phyloP scores from a whole-genome alignment of 1,140 invertebrate genomes.

The Philaenus spumarius region DNA sequence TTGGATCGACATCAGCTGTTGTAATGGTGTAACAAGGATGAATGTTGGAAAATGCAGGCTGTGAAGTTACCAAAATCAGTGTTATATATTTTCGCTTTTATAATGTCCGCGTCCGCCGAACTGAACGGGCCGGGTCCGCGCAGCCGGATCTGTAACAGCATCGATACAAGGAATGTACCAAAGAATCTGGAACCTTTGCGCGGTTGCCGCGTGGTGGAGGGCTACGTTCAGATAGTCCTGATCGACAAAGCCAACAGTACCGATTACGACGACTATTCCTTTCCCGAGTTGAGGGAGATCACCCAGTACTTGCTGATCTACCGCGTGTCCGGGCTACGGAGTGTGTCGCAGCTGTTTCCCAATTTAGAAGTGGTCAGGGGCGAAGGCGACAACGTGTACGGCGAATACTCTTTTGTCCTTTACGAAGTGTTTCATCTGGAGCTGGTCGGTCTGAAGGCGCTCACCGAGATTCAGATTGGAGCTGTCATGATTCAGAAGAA shows the following conservation, averaged over 20 bases:
- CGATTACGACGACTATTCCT: constrained; percentile 49
- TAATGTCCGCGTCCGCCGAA: too few species aligned
- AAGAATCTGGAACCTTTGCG: constrained; percentile 51
- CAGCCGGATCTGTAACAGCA: constrained; percentile 65
- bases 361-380: constrained; percentile 94
- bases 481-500: constrained; percentile 1
- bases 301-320: too few species aligned
- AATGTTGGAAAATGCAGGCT: too few species aligned
- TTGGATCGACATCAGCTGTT: too few species aligned
- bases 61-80: too few species aligned
- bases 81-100: too few species aligned
- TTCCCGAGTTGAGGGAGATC: constrained; percentile 56
- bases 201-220: constrained; percentile 84
- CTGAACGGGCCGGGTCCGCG: too few species aligned
- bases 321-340: constrained; percentile 67
- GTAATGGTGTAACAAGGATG: too few species aligned
- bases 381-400: constrained; percentile 73
- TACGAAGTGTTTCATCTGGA: constrained; percentile 64
- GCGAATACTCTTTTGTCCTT: constrained; percentile 82
- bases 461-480: neutral
- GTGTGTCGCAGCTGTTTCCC: constrained; percentile 80
- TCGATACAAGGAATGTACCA: constrained; percentile 69
- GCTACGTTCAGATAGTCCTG: constrained; percentile 69
- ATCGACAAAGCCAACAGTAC: constrained; percentile 48
- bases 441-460: constrained; percentile 21